These are phyloP conservation scores for Phodopus roborovskii DNA, from an alignment of 2,113 vertebrate genomes.

Conservation along the genomic window DNA sequence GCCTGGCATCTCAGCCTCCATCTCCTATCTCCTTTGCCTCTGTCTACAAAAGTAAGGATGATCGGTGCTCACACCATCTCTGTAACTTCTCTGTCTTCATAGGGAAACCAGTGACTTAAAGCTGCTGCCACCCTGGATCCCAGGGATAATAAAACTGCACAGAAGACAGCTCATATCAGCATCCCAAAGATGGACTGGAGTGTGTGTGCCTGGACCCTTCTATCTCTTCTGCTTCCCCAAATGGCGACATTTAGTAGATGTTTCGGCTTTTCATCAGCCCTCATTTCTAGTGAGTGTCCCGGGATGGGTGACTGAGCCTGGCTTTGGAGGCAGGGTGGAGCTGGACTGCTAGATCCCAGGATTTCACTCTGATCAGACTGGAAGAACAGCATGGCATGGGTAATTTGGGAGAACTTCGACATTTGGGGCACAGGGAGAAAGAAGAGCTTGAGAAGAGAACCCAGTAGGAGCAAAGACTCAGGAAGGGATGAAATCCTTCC, in stretches of 20 bases:
- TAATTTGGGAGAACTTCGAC: not conserved
- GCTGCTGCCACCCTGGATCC: not conserved
- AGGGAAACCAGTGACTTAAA: not conserved
- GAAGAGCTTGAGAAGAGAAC: not conserved
- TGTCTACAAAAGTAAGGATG: not conserved
- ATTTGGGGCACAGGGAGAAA: not conserved
- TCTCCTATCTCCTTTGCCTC: not conserved
- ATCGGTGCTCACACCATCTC: rapidly evolving
- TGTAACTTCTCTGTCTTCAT: not conserved
- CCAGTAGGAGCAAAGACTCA: not conserved
- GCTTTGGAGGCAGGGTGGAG: not conserved
- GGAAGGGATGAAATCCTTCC: not conserved
- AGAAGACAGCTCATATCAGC: not conserved
- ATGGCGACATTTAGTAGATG: no score
- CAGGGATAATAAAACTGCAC: not conserved
- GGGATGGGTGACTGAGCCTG: not conserved
- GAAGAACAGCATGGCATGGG: not conserved
- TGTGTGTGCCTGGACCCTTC: not conserved
- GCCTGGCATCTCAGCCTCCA: not conserved
- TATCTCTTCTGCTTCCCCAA: not conserved
- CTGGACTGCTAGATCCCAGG: not conserved
- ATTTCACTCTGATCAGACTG: not conserved
- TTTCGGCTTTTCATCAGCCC: not conserved
- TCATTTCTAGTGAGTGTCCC: not conserved
- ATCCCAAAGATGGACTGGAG: not conserved